Evolutionary conservation across 2,888 invertebrate species (phyloP).

Genomic region (Zhengitettix transpicula): DNA sequence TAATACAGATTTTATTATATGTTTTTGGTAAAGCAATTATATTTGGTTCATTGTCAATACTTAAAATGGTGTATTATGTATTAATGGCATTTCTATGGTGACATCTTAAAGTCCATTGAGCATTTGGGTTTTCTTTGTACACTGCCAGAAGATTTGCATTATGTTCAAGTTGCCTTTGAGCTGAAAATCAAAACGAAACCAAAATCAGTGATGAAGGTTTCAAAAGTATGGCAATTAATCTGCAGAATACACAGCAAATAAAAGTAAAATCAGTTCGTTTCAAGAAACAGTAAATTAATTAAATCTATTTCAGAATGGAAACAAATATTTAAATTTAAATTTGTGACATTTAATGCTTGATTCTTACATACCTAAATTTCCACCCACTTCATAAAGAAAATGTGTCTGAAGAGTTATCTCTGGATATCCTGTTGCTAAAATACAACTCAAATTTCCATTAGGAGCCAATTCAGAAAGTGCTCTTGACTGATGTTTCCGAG

Average conservation of each 20-base stretch:
- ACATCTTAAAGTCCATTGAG: conserved; percentile 21
- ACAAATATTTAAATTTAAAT: too few species aligned
- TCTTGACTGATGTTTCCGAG: conserved; percentile 16
- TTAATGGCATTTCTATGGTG: conserved; percentile 21
- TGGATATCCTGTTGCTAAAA: conserved; percentile 23
- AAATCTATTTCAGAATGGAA: too few species aligned
- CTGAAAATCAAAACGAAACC: conserved; percentile 15
- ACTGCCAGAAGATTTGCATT: conserved; percentile 20
- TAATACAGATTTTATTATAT: too few species aligned
- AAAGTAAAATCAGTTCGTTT: too few species aligned
- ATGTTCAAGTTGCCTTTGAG: conserved; percentile 21
- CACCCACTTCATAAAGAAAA: conserved; percentile 32
- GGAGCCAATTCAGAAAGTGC: conserved; percentile 18
- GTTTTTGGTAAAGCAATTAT: too few species aligned
- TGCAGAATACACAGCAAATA: too few species aligned
- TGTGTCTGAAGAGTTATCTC: conserved; percentile 24
- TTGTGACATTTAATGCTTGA: neutral
- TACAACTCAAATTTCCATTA: conserved; percentile 23
- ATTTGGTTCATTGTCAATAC: too few species aligned
- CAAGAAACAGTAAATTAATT: too few species aligned
- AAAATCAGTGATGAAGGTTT: neutral
- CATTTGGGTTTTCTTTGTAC: conserved; percentile 22
- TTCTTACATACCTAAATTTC: conserved; percentile 31
- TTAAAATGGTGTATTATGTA: neutral
- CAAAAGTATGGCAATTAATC: too few species aligned